Conservation (phyloP, 2,888 invertebrate species). For the Esperia sulphurella region DNA sequence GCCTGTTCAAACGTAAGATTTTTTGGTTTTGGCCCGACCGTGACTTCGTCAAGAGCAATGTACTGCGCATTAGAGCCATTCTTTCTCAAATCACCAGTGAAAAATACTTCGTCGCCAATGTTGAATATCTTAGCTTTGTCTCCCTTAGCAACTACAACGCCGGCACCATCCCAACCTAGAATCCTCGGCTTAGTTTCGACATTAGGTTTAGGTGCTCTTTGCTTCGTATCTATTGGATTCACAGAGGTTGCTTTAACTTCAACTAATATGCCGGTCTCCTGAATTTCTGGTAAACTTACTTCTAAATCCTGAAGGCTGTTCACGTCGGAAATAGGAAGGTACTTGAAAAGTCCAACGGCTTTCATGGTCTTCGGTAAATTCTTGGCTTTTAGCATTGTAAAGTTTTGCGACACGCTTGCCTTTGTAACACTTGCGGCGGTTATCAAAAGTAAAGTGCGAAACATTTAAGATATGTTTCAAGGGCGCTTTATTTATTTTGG, state of each 20-base stretch:
- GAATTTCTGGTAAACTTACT: conserved; percentile 45
- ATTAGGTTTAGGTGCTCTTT: conserved; percentile 52
- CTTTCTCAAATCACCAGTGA: conserved; percentile 50
- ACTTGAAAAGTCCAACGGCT: conserved; percentile 64
- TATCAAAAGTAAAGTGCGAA: not conserved
- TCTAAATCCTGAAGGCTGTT: conserved; percentile 58
- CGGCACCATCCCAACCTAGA: conserved; percentile 66
- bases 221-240: conserved; percentile 64
- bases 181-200: conserved; percentile 49
- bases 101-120: conserved; percentile 63
- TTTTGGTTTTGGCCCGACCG: conserved; percentile 56
- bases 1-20: conserved; percentile 60
- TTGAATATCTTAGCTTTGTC: conserved; percentile 38
- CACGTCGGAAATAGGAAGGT: conserved; percentile 54
- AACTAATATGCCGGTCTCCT: conserved; percentile 50
- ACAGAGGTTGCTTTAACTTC: conserved; percentile 63
- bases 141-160: conserved; percentile 54
- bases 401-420: not conserved
- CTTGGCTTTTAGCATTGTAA: conserved; percentile 2
- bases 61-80: conserved; percentile 64
- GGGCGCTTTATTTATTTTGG: not conserved
- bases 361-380: conserved; percentile 57
- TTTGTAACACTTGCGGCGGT: not conserved
- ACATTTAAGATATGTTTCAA: not conserved
- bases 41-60: conserved; percentile 49